These are phyloP conservation scores for Chauna torquata DNA, from an alignment of 2,113 vertebrate genomes.

Conservation along the genomic window DNA sequence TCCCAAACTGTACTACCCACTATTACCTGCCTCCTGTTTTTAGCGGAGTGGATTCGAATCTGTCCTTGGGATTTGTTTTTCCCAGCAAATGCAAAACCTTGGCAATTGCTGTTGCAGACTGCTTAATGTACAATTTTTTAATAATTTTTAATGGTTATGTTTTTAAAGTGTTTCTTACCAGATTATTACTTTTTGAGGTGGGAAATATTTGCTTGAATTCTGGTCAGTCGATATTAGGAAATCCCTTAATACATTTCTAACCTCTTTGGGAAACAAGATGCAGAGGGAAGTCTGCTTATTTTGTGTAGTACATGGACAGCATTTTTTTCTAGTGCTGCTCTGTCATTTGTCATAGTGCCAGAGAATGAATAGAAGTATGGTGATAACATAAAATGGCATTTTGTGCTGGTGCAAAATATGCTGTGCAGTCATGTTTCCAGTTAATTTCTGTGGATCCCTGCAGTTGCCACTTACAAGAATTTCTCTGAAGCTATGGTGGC, in stretches of 20 bases:
- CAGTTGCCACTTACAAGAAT: background rate
- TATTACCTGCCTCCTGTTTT: background rate
- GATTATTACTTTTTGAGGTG: background rate
- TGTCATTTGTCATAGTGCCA: background rate
- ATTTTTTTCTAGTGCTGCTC: background rate
- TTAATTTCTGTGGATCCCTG: background rate
- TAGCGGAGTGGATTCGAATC: background rate
- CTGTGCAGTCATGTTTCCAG: background rate
- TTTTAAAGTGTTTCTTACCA: background rate
- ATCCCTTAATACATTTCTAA: too few relatives aligned
- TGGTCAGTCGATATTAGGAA: background rate
- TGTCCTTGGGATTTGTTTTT: background rate
- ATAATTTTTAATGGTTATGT: background rate
- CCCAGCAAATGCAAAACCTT: background rate
- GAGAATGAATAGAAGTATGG: background rate
- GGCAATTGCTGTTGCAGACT: background rate
- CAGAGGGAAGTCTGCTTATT: background rate
- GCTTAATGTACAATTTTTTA: background rate
- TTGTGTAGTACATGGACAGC: background rate
- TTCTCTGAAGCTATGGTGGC: background rate
- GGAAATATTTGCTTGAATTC: background rate
- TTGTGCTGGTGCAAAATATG: background rate
- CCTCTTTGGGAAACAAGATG: background rate
- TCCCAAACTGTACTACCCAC: background rate
- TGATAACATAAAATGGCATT: background rate